A percentile compares a stretch with the other conserved stretches of the same genome.
Evolutionary conservation across 2,797 vertebrate genomes (phyloP).

Genomic region (Aldrovandia affinis): DNA sequence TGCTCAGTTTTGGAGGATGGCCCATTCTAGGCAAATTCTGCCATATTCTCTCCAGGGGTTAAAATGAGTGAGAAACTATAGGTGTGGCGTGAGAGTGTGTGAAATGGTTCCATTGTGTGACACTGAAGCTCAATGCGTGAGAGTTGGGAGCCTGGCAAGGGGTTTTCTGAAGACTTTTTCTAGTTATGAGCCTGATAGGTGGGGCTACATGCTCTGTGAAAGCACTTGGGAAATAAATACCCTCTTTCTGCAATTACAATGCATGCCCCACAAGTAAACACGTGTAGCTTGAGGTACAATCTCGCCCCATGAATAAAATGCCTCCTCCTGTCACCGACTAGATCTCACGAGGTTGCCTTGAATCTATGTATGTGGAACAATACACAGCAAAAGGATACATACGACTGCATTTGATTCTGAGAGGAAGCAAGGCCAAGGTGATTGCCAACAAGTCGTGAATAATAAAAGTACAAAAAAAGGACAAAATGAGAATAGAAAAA

Average conservation of each 20-base stretch:
- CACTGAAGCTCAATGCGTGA: too few relatives aligned
- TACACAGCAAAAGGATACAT: not conserved
- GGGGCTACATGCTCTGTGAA: too few relatives aligned
- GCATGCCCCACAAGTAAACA: not conserved
- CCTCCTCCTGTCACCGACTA: not conserved
- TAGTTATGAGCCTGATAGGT: too few relatives aligned
- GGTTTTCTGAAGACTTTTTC: too few relatives aligned
- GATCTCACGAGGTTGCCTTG: not conserved
- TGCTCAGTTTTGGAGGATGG: too few relatives aligned
- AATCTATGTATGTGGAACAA: not conserved
- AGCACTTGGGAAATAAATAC: too few relatives aligned
- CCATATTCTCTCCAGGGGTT: too few relatives aligned
- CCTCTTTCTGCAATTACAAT: not conserved
- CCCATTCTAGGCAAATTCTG: too few relatives aligned
- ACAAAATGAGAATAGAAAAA: not conserved
- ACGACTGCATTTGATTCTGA: not conserved
- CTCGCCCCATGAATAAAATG: not conserved
- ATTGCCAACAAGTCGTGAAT: not conserved
- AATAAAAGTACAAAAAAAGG: not conserved
- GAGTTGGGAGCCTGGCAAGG: too few relatives aligned
- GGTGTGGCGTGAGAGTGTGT: too few relatives aligned
- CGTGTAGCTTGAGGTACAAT: not conserved
- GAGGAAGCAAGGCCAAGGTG: not conserved
- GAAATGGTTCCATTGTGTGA: too few relatives aligned
- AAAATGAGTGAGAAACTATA: too few relatives aligned